phyloP scores from a whole-genome alignment of 2,888 invertebrate genomes.

The Aphidoletes aphidimyza region DNA sequence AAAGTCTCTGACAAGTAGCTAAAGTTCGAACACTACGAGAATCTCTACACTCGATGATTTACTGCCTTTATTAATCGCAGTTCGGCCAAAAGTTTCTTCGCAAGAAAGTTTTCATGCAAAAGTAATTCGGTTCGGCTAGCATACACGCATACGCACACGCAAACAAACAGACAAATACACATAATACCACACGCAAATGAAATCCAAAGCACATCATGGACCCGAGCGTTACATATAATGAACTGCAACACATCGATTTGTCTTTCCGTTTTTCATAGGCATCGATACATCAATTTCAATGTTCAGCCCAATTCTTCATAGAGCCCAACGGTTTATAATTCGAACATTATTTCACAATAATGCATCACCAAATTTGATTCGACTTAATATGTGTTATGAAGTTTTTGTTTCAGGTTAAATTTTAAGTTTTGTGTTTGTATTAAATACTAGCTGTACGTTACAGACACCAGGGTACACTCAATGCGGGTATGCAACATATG shows the following conservation, averaged over 20 bases:
- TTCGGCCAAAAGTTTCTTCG: neutral
- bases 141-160: neutral
- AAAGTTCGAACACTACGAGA: neutral
- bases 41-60: conserved; percentile 7
- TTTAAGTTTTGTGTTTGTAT: neutral
- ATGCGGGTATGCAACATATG: too few relatives aligned
- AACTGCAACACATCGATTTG: neutral
- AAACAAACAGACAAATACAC: neutral
- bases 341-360: neutral
- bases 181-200: neutral
- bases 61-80: conserved; percentile 18
- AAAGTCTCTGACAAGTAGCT: neutral
- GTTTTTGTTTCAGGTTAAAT: neutral
- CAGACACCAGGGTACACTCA: too few relatives aligned
- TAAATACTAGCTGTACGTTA: too few relatives aligned
- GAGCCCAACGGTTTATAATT: neutral
- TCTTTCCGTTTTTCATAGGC: neutral
- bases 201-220: neutral
- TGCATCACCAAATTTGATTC: neutral
- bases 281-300: conserved; percentile 18
- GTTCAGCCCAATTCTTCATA: neutral
- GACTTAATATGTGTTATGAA: neutral
- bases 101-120: conserved; percentile 11
- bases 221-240: too few relatives aligned
- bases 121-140: neutral